Evolutionary conservation across 92 coral and sea anemone species (phyloP).

Genomic region (Ricordea florida): DNA sequence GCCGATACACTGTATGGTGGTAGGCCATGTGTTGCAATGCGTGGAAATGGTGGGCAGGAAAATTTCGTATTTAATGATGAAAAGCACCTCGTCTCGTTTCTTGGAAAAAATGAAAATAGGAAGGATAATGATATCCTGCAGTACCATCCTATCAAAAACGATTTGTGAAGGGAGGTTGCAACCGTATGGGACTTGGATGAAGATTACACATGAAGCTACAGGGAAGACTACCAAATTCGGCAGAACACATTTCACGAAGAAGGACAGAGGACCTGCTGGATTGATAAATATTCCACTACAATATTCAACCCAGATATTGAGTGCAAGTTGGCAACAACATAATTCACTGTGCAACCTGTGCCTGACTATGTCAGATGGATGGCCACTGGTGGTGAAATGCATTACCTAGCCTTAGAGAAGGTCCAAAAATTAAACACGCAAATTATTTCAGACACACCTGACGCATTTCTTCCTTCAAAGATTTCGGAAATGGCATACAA

Average conservation of each 20-base stretch:
- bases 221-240: constrained; percentile 39
- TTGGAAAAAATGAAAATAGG: constrained; percentile 6
- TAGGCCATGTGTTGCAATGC: neutral
- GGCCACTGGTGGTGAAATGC: constrained; percentile 34
- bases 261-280: constrained; percentile 4
- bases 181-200: constrained; percentile 39
- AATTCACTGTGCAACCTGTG: constrained; percentile 1
- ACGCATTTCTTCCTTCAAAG: constrained; percentile 56
- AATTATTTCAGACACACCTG: constrained; percentile 38
- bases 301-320: constrained; percentile 14
- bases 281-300: constrained; percentile 17
- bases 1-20: neutral
- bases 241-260: constrained; percentile 9
- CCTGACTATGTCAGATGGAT: constrained; percentile 32
- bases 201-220: constrained; percentile 34
- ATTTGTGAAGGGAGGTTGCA: constrained; percentile 15
- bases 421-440: constrained; percentile 10
- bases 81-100: constrained; percentile 39
- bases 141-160: constrained; percentile 21
- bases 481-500: constrained; percentile 54
- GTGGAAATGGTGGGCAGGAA: constrained; percentile 51
- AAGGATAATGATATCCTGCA: constrained; percentile 20
- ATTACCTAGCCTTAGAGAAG: constrained; percentile 48
- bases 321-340: neutral
- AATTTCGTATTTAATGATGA: constrained; percentile 52